A percentile compares a stretch with the other conserved stretches of the same genome.
Conservation (phyloP, 2,797 vertebrate genomes). For the Thaleichthys pacificus region DNA sequence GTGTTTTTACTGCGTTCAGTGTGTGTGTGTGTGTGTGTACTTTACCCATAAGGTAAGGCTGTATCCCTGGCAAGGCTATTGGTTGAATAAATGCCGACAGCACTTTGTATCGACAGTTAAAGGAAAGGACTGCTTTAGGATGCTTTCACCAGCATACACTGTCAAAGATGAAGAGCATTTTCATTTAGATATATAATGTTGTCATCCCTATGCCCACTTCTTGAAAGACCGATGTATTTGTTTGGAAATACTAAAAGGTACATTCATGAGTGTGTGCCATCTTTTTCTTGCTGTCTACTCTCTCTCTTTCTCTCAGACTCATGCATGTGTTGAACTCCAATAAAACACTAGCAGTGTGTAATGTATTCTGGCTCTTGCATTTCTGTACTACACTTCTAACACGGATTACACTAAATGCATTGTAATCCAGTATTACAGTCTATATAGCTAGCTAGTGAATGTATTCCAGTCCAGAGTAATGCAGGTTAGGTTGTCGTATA, state of each 20-base stretch:
- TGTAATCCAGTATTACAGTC: not conserved
- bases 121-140: no score
- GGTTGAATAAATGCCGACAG: no score
- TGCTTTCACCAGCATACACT: no score
- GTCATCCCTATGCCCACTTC: conserved; percentile 31
- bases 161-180: no score
- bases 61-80: no score
- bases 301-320: conserved; percentile 74
- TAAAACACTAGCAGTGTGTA: conserved; percentile 77
- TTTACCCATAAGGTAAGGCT: no score
- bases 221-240: conserved; percentile 32
- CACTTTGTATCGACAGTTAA: no score
- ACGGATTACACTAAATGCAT: not conserved
- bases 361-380: conserved; percentile 24
- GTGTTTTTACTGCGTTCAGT: no score
- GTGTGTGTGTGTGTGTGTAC: no score
- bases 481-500: no score
- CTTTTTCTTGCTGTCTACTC: conserved; percentile 66
- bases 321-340: conserved; percentile 82
- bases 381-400: not conserved
- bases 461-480: no score
- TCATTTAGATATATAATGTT: not conserved
- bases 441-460: no score
- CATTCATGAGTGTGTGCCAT: conserved; percentile 46
- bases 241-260: conserved; percentile 33